Base-by-base conservation (phyloP, 2,113 vertebrate genomes). In the Otus sunia region DNA sequence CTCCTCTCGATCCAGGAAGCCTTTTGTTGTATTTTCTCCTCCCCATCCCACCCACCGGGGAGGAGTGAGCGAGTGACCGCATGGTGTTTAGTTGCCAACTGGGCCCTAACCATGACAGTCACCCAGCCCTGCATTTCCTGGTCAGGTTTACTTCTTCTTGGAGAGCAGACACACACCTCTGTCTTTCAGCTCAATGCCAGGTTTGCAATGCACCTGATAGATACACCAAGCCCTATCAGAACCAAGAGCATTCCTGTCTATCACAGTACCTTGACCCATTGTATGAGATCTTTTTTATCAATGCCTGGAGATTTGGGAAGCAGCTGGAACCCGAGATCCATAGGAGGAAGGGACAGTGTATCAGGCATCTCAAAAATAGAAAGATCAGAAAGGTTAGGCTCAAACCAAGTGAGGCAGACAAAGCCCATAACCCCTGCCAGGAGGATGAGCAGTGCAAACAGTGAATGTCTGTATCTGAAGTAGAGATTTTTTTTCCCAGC, bases 351-450 rank as follows among this genome's bases (percentile, higher is more conserved):
- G 47, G 69, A 64, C n/a, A 86, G n/a, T 25, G 20, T 53, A 80
- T 76, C 50, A 90, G 22, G 22, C 10, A 0, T 76, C 50, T 92
- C 67, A 88, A 86, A 94, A 95, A 55, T 3, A 80, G 66, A 91
- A 85, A 81, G n/a, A 94, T 79, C 62, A 73, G 63, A 76, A 94
- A 86, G 45, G 79, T 91, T 49, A 83, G 83, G 19, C 36, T 95
- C 8, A 1, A 88, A 77, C 16, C 41, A 37, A 86, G 58, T 30
- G 58, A 87, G 30, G 50, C 79, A 96, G 75, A 85, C 63, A 81
- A 85, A 90, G 60, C 47, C 29, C 43, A 21, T 37, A 76, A 66
- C 49, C 13, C n/a, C 75, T 71, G 85, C 83, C 78, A 55, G 78
- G 20, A 86, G 66, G 49, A 88, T 36, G 41, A 94, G 59, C 63